Conservation (phyloP, 2,888 invertebrate genomes). For the Cyclophora punctaria region DNA sequence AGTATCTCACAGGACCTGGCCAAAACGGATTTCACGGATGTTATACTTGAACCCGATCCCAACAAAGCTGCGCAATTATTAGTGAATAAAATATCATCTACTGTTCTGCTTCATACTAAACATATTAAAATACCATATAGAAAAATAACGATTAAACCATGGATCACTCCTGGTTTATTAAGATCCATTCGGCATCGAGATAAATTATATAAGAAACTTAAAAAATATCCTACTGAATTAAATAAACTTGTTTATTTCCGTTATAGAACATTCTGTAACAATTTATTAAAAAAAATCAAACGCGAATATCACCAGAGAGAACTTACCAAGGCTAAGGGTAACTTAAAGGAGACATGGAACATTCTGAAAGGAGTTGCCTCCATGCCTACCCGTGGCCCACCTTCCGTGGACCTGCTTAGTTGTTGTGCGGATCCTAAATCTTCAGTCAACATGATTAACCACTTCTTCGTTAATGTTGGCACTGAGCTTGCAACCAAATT, state of each 20-base stretch:
- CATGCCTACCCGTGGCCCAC: not conserved
- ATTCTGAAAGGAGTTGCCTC: constrained; percentile 7
- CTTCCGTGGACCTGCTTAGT: not conserved
- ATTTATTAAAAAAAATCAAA: constrained; percentile 16
- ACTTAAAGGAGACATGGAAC: constrained; percentile 10
- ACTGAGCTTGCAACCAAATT: not conserved
- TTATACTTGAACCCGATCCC: too few species aligned
- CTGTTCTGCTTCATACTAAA: too few species aligned
- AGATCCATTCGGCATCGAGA: constrained; percentile 18
- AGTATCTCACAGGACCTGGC: too few species aligned
- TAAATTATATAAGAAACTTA: constrained; percentile 6
- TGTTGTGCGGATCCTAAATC: not conserved
- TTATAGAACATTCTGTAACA: constrained; percentile 20
- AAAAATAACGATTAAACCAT: too few species aligned
- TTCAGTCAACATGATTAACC: constrained; percentile 2
- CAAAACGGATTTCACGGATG: too few species aligned
- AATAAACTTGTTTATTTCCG: constrained; percentile 10
- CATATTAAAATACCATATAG: too few species aligned
- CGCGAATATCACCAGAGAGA: constrained; percentile 9
- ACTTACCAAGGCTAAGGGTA: constrained; percentile 5
- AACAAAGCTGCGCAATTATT: too few species aligned
- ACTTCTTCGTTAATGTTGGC: constrained; percentile 4
- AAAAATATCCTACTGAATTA: constrained; percentile 6
- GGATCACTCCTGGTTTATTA: constrained; percentile 16
- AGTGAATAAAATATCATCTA: too few species aligned